A percentile compares a stretch with the other conserved stretches of the same genome.
Conservation (phyloP, 2,113 vertebrate species). For the Egretta garzetta region DNA sequence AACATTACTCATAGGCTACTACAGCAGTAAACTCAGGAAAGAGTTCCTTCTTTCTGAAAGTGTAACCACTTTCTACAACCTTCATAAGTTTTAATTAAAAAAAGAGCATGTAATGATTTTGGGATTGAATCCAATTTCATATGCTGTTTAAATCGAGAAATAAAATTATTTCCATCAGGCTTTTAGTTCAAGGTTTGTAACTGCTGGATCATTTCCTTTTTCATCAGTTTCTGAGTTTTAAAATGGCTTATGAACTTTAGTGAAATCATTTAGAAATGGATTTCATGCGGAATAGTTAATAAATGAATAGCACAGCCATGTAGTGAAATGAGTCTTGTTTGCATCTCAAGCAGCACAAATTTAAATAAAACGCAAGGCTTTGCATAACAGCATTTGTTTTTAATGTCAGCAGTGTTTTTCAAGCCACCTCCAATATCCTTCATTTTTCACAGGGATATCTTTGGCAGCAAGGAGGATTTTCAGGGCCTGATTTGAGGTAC, state of each 20-base stretch:
- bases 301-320: conserved; percentile 27
- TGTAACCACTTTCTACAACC: neutral
- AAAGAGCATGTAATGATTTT: conserved; percentile 46
- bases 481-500: conserved; percentile 80
- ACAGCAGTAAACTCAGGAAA: neutral
- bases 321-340: conserved; percentile 56
- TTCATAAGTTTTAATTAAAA: conserved; percentile 65
- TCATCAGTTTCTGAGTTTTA: conserved; percentile 58
- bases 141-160: conserved; percentile 60
- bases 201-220: conserved; percentile 63
- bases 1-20: neutral
- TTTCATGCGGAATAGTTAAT: conserved; percentile 60
- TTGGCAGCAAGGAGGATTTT: conserved; percentile 59
- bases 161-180: conserved; percentile 64
- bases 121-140: conserved; percentile 48
- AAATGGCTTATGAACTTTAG: conserved; percentile 61
- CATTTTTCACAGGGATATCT: conserved; percentile 56
- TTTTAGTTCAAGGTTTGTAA: conserved; percentile 49
- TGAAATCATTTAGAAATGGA: conserved; percentile 61
- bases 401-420: neutral
- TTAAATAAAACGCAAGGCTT: conserved; percentile 42
- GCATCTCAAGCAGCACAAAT: conserved; percentile 65
- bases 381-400: conserved; percentile 36
- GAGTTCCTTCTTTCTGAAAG: neutral
- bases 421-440: conserved; percentile 1